These are phyloP conservation scores for Lagopus leucura DNA, from an alignment of 2,113 vertebrate genomes.

Conservation along the genomic window DNA sequence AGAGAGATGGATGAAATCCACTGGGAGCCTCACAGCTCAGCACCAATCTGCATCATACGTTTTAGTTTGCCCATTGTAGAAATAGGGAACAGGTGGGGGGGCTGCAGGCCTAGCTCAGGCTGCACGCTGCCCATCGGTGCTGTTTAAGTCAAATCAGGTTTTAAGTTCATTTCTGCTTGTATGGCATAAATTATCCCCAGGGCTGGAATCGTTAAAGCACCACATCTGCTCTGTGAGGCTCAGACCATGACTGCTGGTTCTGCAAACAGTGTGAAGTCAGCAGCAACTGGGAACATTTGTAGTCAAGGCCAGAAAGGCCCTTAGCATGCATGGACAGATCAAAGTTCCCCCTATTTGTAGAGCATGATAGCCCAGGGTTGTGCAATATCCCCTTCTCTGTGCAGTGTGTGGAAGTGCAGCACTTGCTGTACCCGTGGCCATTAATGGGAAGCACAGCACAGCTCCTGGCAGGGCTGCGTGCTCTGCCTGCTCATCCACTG, in stretches of 20 bases:
- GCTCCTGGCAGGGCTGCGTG: not conserved
- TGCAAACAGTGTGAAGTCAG: not conserved
- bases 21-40: not conserved
- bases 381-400: not conserved
- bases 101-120: conserved; percentile 5
- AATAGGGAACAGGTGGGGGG: conserved; percentile 61
- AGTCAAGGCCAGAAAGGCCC: not conserved
- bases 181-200: not conserved
- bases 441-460: not conserved
- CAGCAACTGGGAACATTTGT: not conserved
- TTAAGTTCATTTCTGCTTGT: not conserved
- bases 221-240: not conserved
- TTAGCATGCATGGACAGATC: not conserved
- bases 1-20: conserved; percentile 11
- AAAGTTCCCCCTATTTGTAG: not conserved
- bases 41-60: not conserved
- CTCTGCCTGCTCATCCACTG: not conserved
- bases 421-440: not conserved
- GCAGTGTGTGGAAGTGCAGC: not conserved
- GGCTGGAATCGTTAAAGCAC: not conserved
- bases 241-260: not conserved
- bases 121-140: not conserved
- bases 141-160: conserved; percentile 34
- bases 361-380: not conserved
- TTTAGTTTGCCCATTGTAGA: conserved; percentile 17